Evolutionary conservation across 2,797 vertebrate species (phyloP).

Genomic region (Gymnopithys bicolor): DNA sequence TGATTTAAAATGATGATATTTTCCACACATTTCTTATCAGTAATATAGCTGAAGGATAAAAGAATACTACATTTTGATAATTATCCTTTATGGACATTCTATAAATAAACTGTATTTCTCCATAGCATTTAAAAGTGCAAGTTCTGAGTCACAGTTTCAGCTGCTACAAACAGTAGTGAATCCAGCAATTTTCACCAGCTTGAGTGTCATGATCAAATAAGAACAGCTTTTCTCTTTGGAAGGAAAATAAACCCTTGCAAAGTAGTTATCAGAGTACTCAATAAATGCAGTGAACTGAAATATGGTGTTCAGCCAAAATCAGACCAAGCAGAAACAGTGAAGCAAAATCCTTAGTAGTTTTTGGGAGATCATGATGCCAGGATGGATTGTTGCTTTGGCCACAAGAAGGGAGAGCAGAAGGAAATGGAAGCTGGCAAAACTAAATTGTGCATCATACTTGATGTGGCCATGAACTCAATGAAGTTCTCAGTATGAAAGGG

Average conservation of each 20-base stretch:
- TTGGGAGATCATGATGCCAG: not conserved
- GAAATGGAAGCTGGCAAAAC: not conserved
- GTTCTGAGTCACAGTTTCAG: conserved; percentile 12
- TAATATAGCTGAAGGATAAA: not conserved
- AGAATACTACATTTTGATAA: not conserved
- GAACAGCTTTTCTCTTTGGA: conserved; percentile 3
- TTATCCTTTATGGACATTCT: conserved; percentile 1
- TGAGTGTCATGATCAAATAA: not conserved
- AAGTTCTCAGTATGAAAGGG: not conserved
- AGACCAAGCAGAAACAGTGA: not conserved
- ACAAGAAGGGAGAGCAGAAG: not conserved
- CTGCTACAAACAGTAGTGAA: not conserved
- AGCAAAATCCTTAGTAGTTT: not conserved
- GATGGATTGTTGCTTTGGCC: not conserved
- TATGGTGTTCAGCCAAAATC: not conserved
- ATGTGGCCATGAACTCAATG: not conserved
- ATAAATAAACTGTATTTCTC: conserved; percentile 15
- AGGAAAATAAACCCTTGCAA: conserved; percentile 30
- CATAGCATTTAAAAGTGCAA: conserved; percentile 3
- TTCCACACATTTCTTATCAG: not conserved
- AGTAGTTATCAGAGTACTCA: not conserved
- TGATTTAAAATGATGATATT: conserved; percentile 59
- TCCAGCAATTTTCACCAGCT: conserved; percentile 33
- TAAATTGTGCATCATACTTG: not conserved
- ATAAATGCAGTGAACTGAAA: not conserved